A percentile compares a stretch with the other conserved stretches of the same genome.
Evolutionary conservation across 2,113 vertebrate genomes (phyloP).

Genomic region (Brachyistius frenatus): DNA sequence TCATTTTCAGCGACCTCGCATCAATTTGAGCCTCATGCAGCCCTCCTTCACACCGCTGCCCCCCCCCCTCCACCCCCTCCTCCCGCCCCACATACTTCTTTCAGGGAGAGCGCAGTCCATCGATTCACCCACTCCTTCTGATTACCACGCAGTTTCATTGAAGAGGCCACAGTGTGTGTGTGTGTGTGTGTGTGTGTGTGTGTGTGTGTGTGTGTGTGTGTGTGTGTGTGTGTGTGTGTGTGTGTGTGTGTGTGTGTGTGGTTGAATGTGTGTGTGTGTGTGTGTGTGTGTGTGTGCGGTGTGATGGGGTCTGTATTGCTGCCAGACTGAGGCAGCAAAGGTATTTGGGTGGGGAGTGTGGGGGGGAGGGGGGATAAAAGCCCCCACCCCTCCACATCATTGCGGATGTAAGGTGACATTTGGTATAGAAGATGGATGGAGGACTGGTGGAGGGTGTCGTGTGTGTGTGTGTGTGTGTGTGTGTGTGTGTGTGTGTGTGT

Average conservation of each 20-base stretch:
- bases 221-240: not conserved
- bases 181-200: slow-evolving; percentile 4
- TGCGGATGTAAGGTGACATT: slow-evolving; percentile 43
- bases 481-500: not conserved
- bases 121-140: slow-evolving; percentile 58
- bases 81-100: slow-evolving; percentile 23
- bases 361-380: not conserved
- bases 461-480: not conserved
- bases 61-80: not conserved
- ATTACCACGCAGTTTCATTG: slow-evolving; percentile 70
- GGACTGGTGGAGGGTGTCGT: slow-evolving; percentile 9
- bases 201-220: not conserved
- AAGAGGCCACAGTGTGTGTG: slow-evolving; percentile 7
- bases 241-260: no score
- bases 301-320: slow-evolving; percentile 7
- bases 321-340: slow-evolving; percentile 16
- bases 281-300: slow-evolving; percentile 11
- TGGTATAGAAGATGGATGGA: slow-evolving; percentile 41
- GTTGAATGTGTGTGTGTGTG: not conserved
- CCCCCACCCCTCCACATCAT: not conserved
- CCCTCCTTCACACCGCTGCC: not conserved
- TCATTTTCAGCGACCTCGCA: slow-evolving; percentile 71
- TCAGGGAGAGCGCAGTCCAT: slow-evolving; percentile 55
- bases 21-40: slow-evolving; percentile 43
- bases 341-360: slow-evolving; percentile 20